Conservation (phyloP, 2,888 invertebrate species). For the Zygothrica quintamaculata region DNA sequence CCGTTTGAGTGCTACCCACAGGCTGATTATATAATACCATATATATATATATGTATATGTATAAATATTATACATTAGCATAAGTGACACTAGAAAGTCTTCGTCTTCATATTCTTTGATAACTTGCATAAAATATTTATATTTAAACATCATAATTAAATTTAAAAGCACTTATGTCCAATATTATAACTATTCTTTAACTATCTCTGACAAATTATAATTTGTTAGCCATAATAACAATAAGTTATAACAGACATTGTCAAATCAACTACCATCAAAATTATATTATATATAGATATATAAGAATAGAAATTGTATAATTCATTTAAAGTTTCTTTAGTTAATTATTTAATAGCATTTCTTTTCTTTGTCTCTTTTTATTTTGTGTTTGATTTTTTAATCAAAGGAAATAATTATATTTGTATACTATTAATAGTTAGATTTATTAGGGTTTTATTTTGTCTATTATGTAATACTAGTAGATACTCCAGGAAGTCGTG, state of each 20-base stretch:
- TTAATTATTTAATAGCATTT: constrained; percentile 45
- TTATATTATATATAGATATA: background rate
- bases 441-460: constrained; percentile 15
- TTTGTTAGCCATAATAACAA: constrained; percentile 13
- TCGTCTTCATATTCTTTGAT: constrained; percentile 15
- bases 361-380: background rate
- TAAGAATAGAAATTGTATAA: constrained; percentile 10
- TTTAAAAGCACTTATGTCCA: constrained; percentile 52
- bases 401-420: constrained; percentile 6
- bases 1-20: constrained; percentile 28
- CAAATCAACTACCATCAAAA: background rate
- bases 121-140: background rate
- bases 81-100: constrained; percentile 66
- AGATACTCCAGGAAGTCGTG: constrained; percentile 43
- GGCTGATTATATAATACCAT: constrained; percentile 44
- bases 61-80: constrained; percentile 39
- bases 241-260: background rate
- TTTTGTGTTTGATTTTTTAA: constrained; percentile 3
- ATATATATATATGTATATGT: too few species aligned
- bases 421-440: constrained; percentile 7
- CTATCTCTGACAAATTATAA: constrained; percentile 19
- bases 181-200: constrained; percentile 1
- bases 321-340: constrained; percentile 33
- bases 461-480: constrained; percentile 41
- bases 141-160: constrained; percentile 63